A percentile compares a stretch with the other conserved stretches of the same genome.
phyloP scores from a whole-genome alignment of 2,113 vertebrate species.

The Nyctibius bracteatus region DNA sequence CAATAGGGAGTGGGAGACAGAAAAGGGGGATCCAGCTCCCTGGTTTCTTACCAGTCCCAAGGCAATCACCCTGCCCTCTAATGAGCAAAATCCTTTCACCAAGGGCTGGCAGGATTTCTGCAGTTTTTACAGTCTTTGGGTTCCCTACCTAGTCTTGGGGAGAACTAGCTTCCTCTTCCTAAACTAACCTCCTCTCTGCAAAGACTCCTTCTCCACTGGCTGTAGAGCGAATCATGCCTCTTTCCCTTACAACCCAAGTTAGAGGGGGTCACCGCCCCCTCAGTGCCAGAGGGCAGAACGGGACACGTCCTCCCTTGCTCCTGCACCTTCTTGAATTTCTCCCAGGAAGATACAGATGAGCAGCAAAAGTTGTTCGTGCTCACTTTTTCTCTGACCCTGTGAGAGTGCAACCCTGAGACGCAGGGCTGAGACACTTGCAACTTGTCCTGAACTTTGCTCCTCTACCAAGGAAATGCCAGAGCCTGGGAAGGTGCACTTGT shows the following conservation, averaged over 20 bases:
- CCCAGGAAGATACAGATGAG: neutral
- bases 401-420: neutral
- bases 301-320: neutral
- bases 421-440: neutral
- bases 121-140: neutral
- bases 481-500: neutral
- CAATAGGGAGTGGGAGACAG: accelerated
- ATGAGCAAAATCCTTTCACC: neutral
- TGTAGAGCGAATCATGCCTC: neutral
- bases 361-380: neutral
- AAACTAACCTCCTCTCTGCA: neutral
- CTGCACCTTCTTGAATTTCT: neutral
- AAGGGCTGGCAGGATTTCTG: neutral
- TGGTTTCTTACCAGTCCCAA: neutral
- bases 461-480: neutral
- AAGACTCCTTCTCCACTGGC: neutral
- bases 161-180: neutral
- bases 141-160: neutral
- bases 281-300: accelerated
- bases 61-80: neutral
- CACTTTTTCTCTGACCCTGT: neutral
- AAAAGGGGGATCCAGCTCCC: neutral
- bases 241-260: neutral
- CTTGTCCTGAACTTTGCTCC: neutral
- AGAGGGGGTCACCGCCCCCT: neutral